Conservation (phyloP, 2,113 vertebrate genomes). For the Rhinolophus sinicus region DNA sequence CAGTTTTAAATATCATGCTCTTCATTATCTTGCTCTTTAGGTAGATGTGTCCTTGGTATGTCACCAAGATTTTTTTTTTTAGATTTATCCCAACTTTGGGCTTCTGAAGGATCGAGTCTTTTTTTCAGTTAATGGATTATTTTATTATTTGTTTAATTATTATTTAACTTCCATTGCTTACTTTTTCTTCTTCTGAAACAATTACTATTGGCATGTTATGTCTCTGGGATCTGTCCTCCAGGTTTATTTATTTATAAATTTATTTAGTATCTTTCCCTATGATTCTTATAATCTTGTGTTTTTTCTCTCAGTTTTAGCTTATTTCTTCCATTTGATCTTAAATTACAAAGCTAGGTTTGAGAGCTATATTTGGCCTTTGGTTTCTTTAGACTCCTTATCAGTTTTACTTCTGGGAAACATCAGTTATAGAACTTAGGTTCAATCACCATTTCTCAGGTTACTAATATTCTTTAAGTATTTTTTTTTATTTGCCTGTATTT, state of each 20-base stretch:
- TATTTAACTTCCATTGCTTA: background rate
- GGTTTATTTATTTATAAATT: background rate
- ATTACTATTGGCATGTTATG: background rate
- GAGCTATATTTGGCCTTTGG: background rate
- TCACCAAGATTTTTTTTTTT: background rate
- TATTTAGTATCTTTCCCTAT: background rate
- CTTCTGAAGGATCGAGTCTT: background rate
- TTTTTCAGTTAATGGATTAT: background rate
- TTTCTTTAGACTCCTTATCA: background rate
- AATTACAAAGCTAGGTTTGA: background rate
- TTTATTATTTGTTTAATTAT: background rate
- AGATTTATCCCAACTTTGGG: background rate
- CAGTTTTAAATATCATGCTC: background rate
- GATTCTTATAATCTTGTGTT: background rate
- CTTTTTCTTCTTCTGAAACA: background rate
- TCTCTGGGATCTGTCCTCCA: background rate
- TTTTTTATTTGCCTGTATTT: background rate
- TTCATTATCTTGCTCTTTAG: background rate
- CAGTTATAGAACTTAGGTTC: background rate
- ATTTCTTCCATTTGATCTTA: conserved; percentile 27
- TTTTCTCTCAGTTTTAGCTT: background rate
- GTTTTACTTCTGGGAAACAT: background rate
- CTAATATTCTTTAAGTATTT: background rate
- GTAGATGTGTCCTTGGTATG: background rate
- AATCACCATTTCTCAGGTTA: background rate